Percentiles rank a stretch among this genome's conserved stretches.
These are phyloP conservation scores for Phlogophora meticulosa DNA, from an alignment of 2,888 invertebrate genomes.

Conservation along the genomic window DNA sequence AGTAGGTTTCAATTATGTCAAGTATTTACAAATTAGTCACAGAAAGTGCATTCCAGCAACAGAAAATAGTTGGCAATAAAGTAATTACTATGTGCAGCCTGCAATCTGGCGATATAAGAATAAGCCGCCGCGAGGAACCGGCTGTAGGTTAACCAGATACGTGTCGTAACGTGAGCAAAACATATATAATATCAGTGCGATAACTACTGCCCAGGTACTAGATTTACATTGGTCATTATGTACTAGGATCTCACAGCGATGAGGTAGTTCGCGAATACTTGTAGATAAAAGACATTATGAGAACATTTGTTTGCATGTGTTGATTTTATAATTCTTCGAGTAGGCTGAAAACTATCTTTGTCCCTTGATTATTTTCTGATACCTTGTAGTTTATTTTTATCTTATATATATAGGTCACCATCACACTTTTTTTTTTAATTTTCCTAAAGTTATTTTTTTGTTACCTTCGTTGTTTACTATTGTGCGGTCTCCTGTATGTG, in stretches of 20 bases:
- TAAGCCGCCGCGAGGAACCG: conserved; percentile 48
- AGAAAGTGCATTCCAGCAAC: conserved; percentile 6
- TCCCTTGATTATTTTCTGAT: neutral
- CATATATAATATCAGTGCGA: conserved; percentile 49
- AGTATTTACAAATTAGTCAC: neutral
- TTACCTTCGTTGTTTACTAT: too few relatives aligned
- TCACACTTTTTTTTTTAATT: too few relatives aligned
- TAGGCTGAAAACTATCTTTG: neutral
- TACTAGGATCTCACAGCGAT: conserved; percentile 46
- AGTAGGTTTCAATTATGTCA: neutral
- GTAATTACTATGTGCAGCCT: conserved; percentile 36
- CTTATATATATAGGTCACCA: too few relatives aligned
- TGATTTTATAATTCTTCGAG: conserved; percentile 5
- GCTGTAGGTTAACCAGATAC: conserved; percentile 36
- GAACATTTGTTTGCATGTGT: conserved; percentile 9
- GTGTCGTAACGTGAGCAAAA: conserved; percentile 30
- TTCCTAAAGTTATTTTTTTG: too few relatives aligned
- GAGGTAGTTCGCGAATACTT: conserved; percentile 33
- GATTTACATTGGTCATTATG: conserved; percentile 56
- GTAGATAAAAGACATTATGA: conserved; percentile 20
- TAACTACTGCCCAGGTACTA: conserved; percentile 64
- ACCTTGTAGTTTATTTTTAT: too few relatives aligned
- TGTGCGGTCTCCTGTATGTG: too few relatives aligned
- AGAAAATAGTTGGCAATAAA: conserved; percentile 39
- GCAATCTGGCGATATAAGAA: conserved; percentile 37